phyloP scores from a whole-genome alignment of 2,113 vertebrate species.

The Hemicordylus capensis region DNA sequence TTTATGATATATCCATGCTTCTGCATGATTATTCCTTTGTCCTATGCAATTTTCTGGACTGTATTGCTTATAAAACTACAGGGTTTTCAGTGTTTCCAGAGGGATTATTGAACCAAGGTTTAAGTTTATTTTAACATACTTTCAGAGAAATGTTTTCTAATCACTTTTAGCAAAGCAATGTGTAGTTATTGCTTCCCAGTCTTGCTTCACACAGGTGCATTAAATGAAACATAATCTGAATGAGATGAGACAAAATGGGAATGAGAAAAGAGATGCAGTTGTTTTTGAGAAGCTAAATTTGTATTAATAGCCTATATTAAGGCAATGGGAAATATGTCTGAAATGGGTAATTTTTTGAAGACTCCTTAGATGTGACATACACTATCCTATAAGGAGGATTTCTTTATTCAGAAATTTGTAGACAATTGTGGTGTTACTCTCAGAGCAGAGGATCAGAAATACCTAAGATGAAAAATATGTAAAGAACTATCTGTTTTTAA shows the following conservation, averaged over 20 bases:
- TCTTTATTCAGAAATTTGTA: not conserved
- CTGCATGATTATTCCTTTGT: conserved; percentile 7
- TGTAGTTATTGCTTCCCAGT: not conserved
- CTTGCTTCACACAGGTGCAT: conserved; percentile 21
- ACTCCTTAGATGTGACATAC: not conserved
- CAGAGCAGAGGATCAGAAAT: not conserved
- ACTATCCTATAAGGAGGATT: not conserved
- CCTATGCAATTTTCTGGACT: conserved; percentile 4
- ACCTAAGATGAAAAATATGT: not conserved
- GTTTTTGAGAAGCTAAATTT: conserved; percentile 35
- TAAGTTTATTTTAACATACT: conserved; percentile 2
- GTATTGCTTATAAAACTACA: not conserved
- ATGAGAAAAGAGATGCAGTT: conserved; percentile 14
- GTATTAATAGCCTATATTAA: conserved; percentile 7
- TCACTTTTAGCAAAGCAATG: conserved; percentile 7
- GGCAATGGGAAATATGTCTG: conserved; percentile 39
- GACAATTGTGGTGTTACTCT: not conserved
- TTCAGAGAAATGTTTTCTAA: rapidly evolving
- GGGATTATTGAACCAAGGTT: conserved; percentile 10
- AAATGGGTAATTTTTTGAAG: conserved; percentile 27
- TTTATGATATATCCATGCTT: not conserved
- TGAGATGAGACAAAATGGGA: too few relatives aligned
- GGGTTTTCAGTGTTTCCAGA: conserved; percentile 1
- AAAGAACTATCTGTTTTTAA: not conserved
- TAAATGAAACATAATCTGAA: conserved; percentile 32